Conservation (phyloP, 1,140 invertebrate species). For the Calephelis virginiensis region DNA sequence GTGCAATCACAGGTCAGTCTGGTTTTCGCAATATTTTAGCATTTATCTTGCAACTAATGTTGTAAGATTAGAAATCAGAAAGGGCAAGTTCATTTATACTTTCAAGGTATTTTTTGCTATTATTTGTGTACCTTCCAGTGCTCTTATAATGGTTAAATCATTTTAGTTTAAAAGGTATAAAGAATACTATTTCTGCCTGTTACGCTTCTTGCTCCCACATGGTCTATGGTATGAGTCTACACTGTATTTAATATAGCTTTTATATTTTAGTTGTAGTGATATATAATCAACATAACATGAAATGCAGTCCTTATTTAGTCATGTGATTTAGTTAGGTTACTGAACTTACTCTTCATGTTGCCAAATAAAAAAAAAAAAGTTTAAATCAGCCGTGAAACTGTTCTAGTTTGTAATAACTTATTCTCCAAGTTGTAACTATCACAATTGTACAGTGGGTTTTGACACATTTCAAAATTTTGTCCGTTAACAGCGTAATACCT, state of each 20-base stretch:
- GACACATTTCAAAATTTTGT: too few species aligned
- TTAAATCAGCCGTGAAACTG: too few species aligned
- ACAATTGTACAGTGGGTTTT: too few species aligned
- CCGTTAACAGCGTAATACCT: too few species aligned
- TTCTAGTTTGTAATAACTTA: too few species aligned
- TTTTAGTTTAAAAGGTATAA: background rate
- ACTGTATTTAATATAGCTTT: background rate
- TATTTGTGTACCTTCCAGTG: background rate
- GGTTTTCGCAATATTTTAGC: constrained; percentile 42
- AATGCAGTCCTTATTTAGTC: background rate
- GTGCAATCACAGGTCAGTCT: constrained; percentile 49
- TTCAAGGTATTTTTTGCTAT: background rate
- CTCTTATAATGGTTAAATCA: background rate
- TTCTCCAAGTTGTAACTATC: too few species aligned
- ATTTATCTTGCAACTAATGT: constrained; percentile 11
- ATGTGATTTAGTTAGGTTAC: constrained; percentile 1
- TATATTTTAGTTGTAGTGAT: background rate
- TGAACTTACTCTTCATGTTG: background rate
- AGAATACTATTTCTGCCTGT: background rate
- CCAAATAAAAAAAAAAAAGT: too few species aligned
- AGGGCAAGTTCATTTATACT: constrained; percentile 4
- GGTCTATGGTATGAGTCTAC: background rate
- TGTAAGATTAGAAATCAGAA: constrained; percentile 17
- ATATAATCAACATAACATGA: background rate
- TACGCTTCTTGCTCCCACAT: constrained; percentile 8